A percentile compares a stretch with the other conserved stretches of the same genome.
These are phyloP conservation scores for Leptopilina myrica DNA, from an alignment of 2,888 invertebrate genomes.

Conservation along the genomic window DNA sequence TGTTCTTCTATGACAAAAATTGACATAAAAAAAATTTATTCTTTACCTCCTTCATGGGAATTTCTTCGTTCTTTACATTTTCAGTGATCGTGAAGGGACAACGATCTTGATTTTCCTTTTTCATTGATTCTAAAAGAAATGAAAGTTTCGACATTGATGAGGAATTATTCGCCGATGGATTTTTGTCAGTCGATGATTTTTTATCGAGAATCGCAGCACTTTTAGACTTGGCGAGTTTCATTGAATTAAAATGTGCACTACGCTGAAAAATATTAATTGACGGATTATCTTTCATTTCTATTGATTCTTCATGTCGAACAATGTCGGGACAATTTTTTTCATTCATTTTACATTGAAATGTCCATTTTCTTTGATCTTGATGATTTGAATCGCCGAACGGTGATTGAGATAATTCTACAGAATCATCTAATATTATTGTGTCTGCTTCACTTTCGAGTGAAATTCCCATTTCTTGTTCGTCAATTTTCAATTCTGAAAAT, in stretches of 20 bases:
- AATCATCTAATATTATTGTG: neutral
- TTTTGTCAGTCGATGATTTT: slow-evolving; percentile 41
- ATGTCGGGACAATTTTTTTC: neutral
- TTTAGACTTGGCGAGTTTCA: slow-evolving; percentile 51
- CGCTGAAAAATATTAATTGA: slow-evolving; percentile 8
- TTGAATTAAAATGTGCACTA: slow-evolving; percentile 28
- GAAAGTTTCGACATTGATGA: slow-evolving; percentile 56
- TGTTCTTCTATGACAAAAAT: neutral
- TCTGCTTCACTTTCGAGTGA: neutral
- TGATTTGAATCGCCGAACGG: slow-evolving; percentile 16
- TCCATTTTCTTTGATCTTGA: neutral
- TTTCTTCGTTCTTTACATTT: slow-evolving; percentile 48
- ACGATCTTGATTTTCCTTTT: slow-evolving; percentile 58
- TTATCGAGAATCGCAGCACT: slow-evolving; percentile 48
- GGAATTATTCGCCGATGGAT: slow-evolving; percentile 48
- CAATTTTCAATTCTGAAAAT: neutral
- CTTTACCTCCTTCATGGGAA: neutral
- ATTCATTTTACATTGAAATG: neutral
- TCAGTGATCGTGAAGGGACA: slow-evolving; percentile 67
- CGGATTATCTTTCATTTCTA: neutral
- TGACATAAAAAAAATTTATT: neutral
- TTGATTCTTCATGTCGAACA: neutral
- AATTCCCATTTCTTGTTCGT: neutral
- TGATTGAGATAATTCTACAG: neutral
- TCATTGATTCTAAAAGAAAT: slow-evolving; percentile 40